Conservation (phyloP, 2,888 invertebrate species). For the Acanthosepion esculentum region DNA sequence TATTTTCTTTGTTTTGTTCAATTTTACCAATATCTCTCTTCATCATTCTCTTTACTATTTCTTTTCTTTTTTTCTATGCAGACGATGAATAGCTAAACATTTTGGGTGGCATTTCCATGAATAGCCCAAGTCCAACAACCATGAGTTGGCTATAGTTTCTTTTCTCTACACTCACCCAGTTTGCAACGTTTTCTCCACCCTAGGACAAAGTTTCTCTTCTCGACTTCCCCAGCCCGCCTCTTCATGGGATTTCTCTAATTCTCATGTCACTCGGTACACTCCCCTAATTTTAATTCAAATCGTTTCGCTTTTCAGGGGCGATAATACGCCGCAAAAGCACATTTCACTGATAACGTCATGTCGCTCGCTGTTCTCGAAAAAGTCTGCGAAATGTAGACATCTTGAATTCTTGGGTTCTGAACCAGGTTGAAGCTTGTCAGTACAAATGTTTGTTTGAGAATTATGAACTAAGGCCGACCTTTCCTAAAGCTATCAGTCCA, state of each 20-base stretch:
- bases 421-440: no score
- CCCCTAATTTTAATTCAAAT: background rate
- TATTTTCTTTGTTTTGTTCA: background rate
- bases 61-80: background rate
- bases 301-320: no score
- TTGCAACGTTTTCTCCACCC: background rate
- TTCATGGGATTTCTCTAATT: background rate
- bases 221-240: background rate
- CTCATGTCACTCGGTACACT: background rate
- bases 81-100: background rate
- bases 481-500: no score
- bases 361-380: no score
- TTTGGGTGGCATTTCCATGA: conserved; percentile 33
- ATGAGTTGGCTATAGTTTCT: background rate
- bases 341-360: no score
- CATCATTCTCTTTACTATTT: background rate
- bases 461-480: no score
- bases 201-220: background rate
- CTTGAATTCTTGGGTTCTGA: no score
- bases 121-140: background rate
- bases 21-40: background rate
- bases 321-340: no score
- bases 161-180: background rate
- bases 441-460: no score
- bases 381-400: no score